Conservation (phyloP, 2,888 invertebrate genomes). For the Vandiemenella viatica region DNA sequence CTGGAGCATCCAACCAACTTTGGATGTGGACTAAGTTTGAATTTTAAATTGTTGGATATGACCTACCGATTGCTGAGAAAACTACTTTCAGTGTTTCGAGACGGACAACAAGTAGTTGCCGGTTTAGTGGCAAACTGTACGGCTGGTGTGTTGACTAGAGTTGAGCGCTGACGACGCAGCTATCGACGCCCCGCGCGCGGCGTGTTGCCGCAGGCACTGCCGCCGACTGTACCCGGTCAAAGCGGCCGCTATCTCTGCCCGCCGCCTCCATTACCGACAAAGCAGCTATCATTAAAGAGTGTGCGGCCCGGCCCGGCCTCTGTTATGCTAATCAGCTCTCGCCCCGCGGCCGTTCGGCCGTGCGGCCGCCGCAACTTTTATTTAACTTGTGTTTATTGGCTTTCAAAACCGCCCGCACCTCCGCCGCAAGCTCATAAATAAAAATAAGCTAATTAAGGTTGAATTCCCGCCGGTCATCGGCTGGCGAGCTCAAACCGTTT, state of each 20-base stretch:
- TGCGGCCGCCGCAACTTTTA: slow-evolving; percentile 7
- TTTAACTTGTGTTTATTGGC: slow-evolving; percentile 11
- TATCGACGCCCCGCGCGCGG: neutral
- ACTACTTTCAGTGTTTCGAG: no score
- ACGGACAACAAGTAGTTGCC: no score
- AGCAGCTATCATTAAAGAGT: slow-evolving; percentile 12
- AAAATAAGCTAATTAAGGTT: slow-evolving; percentile 7
- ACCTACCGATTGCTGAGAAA: no score
- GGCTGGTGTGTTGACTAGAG: no score
- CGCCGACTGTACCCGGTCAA: neutral
- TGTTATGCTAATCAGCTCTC: slow-evolving; percentile 13
- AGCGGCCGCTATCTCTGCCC: neutral
- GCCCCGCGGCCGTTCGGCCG: neutral
- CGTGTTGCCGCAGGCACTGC: neutral
- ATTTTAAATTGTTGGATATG: no score
- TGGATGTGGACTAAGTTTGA: no score
- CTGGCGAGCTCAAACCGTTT: neutral
- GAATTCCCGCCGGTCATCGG: neutral
- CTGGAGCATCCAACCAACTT: no score
- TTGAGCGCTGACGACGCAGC: no score
- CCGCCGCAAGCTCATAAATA: slow-evolving; percentile 7
- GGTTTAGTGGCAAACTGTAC: no score
- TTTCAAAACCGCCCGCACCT: slow-evolving; percentile 7
- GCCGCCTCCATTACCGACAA: slow-evolving; percentile 11
- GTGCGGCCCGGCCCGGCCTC: slow-evolving; percentile 3